Conservation (phyloP, 2,797 vertebrate genomes). For the Sebastes matsubarae region DNA sequence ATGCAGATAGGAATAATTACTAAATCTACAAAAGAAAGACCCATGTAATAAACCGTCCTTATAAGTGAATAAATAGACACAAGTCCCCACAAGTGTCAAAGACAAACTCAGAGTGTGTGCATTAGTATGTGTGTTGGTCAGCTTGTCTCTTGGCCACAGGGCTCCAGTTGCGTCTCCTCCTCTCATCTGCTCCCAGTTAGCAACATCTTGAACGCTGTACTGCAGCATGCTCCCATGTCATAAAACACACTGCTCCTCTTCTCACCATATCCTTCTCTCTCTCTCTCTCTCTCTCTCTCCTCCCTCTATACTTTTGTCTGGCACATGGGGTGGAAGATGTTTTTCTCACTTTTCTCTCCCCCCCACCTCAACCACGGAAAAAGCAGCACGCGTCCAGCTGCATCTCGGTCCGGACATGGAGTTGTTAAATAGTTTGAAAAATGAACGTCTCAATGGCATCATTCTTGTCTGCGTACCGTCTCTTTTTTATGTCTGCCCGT, state of each 20-base stretch:
- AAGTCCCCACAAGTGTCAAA: neutral
- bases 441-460: conserved; percentile 72
- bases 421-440: conserved; percentile 76
- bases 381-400: conserved; percentile 70
- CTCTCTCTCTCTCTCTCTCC: conserved; percentile 9
- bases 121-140: conserved; percentile 18
- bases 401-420: conserved; percentile 52
- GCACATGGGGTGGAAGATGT: conserved; percentile 64
- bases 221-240: conserved; percentile 76
- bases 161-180: conserved; percentile 60
- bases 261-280: conserved; percentile 42
- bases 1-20: neutral
- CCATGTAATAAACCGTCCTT: neutral
- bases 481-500: conserved; percentile 63
- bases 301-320: conserved; percentile 52
- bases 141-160: conserved; percentile 41
- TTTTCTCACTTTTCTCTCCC: conserved; percentile 56
- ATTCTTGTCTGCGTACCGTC: conserved; percentile 65
- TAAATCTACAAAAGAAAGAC: neutral
- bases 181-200: conserved; percentile 81
- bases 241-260: conserved; percentile 74
- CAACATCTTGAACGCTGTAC: conserved; percentile 78
- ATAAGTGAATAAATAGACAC: no score
- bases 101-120: neutral
- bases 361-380: conserved; percentile 58